Conservation (phyloP, 2,888 invertebrate genomes). For the Eremobia ochroleuca region DNA sequence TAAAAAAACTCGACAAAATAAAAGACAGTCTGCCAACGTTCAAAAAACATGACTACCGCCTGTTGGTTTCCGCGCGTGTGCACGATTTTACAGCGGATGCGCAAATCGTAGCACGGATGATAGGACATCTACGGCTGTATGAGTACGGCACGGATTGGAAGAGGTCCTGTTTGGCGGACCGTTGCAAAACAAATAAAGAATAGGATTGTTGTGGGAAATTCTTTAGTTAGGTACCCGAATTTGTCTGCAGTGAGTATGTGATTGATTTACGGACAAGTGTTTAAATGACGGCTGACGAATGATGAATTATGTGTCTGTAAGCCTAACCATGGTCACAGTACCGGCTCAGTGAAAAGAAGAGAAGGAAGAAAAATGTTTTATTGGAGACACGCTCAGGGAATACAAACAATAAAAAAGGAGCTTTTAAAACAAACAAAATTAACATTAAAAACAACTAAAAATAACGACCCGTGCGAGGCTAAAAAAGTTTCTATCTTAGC, state of each 20-base stretch:
- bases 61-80: constrained; percentile 38
- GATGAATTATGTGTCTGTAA: too few species aligned
- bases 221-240: neutral
- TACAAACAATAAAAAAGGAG: too few species aligned
- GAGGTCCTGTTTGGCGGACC: constrained; percentile 3
- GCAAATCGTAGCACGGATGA: constrained; percentile 46
- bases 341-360: neutral
- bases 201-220: constrained; percentile 4
- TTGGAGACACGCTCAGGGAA: too few species aligned
- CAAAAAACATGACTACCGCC: constrained; percentile 15
- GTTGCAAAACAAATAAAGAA: constrained; percentile 15
- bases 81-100: constrained; percentile 51
- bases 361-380: too few species aligned
- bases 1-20: constrained; percentile 18
- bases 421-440: too few species aligned
- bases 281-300: neutral
- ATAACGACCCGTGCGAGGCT: too few species aligned
- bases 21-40: constrained; percentile 1
- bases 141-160: constrained; percentile 18
- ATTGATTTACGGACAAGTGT: neutral
- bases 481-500: too few species aligned
- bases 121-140: constrained; percentile 21
- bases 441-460: too few species aligned
- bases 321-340: neutral
- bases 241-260: neutral